A percentile compares a stretch with the other conserved stretches of the same genome.
Evolutionary conservation across 2,797 vertebrate genomes (phyloP).

Genomic region (Falco concolor): DNA sequence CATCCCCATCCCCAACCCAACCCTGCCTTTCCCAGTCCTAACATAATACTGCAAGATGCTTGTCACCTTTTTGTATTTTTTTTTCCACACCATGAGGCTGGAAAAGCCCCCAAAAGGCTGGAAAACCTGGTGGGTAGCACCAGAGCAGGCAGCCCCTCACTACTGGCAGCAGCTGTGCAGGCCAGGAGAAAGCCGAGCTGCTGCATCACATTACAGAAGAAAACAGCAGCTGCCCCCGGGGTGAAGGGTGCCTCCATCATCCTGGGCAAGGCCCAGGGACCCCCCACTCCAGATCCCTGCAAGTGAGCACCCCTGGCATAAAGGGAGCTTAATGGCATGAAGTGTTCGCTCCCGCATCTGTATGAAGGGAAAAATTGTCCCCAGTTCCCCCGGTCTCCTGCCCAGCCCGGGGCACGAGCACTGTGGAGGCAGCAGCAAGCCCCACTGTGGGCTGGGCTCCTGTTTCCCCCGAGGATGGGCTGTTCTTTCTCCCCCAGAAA

Average conservation of each 20-base stretch:
- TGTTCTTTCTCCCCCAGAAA: background rate
- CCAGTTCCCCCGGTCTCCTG: background rate
- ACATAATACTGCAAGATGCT: background rate
- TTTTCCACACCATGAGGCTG: background rate
- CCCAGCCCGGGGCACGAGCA: background rate
- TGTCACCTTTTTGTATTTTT: background rate
- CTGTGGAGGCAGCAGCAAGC: background rate
- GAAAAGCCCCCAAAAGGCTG: background rate
- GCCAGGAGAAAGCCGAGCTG: background rate
- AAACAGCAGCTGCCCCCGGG: background rate
- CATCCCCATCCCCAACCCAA: background rate
- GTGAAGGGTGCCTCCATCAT: background rate
- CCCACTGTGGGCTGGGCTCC: fast-evolving
- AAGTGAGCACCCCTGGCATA: background rate
- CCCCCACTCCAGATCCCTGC: background rate
- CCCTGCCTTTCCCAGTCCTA: background rate
- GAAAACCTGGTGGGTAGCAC: background rate
- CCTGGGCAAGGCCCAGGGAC: background rate
- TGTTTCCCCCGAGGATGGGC: background rate
- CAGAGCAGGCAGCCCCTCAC: background rate
- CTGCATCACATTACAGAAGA: conserved; percentile 7
- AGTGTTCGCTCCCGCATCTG: fast-evolving
- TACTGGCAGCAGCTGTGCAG: background rate
- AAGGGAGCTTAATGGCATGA: background rate
- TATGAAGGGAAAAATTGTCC: background rate